phyloP scores from a whole-genome alignment of 64 coral and sea anemone genomes.

The Pocillopora verrucosa region DNA sequence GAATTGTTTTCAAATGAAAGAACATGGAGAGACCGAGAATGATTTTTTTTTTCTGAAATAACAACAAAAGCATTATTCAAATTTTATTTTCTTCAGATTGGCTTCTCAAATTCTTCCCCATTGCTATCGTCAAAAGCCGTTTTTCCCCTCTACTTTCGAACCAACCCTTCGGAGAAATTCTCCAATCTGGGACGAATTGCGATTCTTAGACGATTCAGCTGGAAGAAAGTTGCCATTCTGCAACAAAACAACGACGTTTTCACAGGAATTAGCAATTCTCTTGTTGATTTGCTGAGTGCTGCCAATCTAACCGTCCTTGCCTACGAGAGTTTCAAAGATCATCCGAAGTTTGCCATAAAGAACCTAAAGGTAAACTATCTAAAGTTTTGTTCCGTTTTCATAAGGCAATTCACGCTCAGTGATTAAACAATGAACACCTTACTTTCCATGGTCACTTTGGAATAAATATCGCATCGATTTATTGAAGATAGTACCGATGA shows the following conservation, averaged over 20 bases:
- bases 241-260: slow-evolving; percentile 84
- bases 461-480: too few relatives aligned
- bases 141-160: slow-evolving; percentile 69
- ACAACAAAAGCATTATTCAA: too few relatives aligned
- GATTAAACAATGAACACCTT: too few relatives aligned
- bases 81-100: slow-evolving; percentile 46
- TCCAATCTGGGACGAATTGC: slow-evolving; percentile 73
- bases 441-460: too few relatives aligned
- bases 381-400: too few relatives aligned
- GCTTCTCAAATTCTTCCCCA: slow-evolving; percentile 59
- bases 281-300: slow-evolving; percentile 45
- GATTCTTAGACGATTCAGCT: slow-evolving; percentile 67
- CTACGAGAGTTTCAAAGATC: slow-evolving; percentile 71
- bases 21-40: too few relatives aligned
- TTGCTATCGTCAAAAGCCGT: slow-evolving; percentile 48
- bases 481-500: too few relatives aligned
- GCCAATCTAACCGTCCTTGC: slow-evolving; percentile 59
- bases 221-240: slow-evolving; percentile 74
- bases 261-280: slow-evolving; percentile 75
- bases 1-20: too few relatives aligned
- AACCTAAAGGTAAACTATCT: slow-evolving; percentile 59
- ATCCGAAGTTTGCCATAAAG: slow-evolving; percentile 52
- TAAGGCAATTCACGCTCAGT: too few relatives aligned
- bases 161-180: slow-evolving; percentile 66
- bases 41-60: too few relatives aligned